phyloP scores from a whole-genome alignment of 2,888 invertebrate genomes.

The Drosophila niveifrons region DNA sequence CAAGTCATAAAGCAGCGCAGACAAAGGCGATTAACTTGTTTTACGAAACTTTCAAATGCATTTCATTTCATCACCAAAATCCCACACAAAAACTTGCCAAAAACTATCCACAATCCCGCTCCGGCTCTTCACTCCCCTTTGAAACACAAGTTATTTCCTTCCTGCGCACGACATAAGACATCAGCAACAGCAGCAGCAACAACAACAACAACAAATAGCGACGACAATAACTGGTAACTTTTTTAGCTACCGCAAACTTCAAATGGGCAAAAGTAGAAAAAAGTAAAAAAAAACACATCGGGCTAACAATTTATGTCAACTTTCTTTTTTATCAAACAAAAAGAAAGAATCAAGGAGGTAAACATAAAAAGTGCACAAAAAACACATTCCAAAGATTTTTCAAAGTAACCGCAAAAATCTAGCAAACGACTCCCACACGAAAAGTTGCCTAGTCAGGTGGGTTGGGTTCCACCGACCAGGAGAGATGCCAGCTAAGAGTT shows the following conservation, averaged over 20 bases:
- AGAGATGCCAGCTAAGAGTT: constrained; percentile 20
- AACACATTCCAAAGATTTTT: constrained; percentile 74
- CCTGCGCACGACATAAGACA: constrained; percentile 61
- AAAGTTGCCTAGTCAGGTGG: constrained; percentile 75
- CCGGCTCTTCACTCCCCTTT: neutral
- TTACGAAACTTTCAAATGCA: constrained; percentile 74
- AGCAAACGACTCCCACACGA: constrained; percentile 69
- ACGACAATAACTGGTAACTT: constrained; percentile 43
- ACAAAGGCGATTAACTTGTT: constrained; percentile 74
- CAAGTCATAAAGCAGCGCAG: constrained; percentile 35
- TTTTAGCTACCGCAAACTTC: constrained; percentile 65
- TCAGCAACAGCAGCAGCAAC: constrained; percentile 16
- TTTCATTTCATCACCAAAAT: constrained; percentile 57
- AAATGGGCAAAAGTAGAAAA: constrained; percentile 41
- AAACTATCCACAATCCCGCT: constrained; percentile 42
- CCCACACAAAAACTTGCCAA: constrained; percentile 58
- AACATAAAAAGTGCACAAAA: constrained; percentile 28
- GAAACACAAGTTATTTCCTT: constrained; percentile 64
- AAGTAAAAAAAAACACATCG: constrained; percentile 38
- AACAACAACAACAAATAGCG: constrained; percentile 18
- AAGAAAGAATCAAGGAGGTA: constrained; percentile 65
- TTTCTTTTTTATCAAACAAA: constrained; percentile 80
- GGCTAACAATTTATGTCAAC: constrained; percentile 77
- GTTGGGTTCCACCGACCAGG: constrained; percentile 44
- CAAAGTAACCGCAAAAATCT: constrained; percentile 77